Evolutionary conservation across 2,797 vertebrate genomes (phyloP), one percentile per base, ranked within the genome.

Genomic region (Onychomys arenicola): DNA sequence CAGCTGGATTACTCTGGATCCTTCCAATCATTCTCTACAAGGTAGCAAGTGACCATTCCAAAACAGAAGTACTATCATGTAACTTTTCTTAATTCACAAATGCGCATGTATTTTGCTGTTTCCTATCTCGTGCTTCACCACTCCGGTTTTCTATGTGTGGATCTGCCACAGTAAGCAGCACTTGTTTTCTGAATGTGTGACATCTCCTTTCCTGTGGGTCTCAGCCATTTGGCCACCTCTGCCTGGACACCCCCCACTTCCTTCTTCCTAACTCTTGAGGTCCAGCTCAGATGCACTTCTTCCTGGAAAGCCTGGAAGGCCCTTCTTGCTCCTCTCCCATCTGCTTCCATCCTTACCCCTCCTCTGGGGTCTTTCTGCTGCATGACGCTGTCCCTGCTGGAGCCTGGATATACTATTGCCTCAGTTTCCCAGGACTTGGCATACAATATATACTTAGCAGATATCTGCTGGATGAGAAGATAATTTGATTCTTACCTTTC

Each of bases 401-500:
- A 13, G n/a, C 43, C 3, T 29, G 34, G n/a, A 16, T 25, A 21
- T 3, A 23, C 55, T 65, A 73, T 0, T 92, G 71, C 81, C 52
- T 63, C 13, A 46, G 27, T 63, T 67, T 86, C 49, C 46, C 10
- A 91, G 29, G n/a, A 65, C 2, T 46, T 57, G 14, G 73, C 57
- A 92, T 0, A 34, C 2, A 43, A 46, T 1, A 78, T 13, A 23
- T 55, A 82, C 23, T 67, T 61, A 82, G 6, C 29, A 96, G 40
- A 43, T 96, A 78, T 17, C 49, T 83, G 81, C 21, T 69, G 21
- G 13, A 43, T n/a, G 37, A 67, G 14, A 73, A 96, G 96, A 85
- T 84, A 85, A 91, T 23, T 94, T 83, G 29, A 87, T 92, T 94
- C 98, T 97, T 97, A 99, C 99, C 99, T 99, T 98, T 99, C 99